These are phyloP conservation scores for Plutomurus gul DNA, from an alignment of 1,140 invertebrate genomes.

Conservation along the genomic window DNA sequence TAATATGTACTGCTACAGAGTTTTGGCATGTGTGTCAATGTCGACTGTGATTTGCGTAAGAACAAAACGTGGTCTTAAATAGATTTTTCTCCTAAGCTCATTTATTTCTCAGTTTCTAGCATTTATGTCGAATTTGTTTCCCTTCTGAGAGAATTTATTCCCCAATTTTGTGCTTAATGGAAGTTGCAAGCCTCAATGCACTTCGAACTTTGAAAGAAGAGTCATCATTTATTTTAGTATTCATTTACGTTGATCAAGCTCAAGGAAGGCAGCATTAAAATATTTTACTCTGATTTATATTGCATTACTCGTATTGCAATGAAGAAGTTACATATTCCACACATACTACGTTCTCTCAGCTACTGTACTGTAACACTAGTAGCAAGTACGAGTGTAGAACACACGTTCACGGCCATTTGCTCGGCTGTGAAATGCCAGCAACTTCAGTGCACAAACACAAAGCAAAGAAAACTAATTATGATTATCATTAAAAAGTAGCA, in stretches of 20 bases:
- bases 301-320: too few species aligned
- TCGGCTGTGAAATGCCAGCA: too few species aligned
- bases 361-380: too few species aligned
- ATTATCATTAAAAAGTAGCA: conserved; percentile 27
- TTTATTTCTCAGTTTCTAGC: background rate
- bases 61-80: background rate
- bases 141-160: background rate
- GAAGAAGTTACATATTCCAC: too few species aligned
- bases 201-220: background rate
- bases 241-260: conserved; percentile 1
- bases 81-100: background rate
- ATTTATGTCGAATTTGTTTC: conserved; percentile 27
- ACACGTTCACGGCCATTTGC: too few species aligned
- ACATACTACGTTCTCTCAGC: background rate
- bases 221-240: background rate
- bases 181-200: background rate
- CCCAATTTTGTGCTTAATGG: conserved; percentile 14
- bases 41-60: background rate
- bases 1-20: too few species aligned
- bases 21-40: background rate
- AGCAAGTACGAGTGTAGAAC: background rate
- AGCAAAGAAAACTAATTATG: conserved; percentile 19
- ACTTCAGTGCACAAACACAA: too few species aligned
- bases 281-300: background rate
- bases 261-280: background rate